These are phyloP conservation scores for Drosophila lacicola DNA, from an alignment of 2,888 invertebrate genomes.

Conservation along the genomic window DNA sequence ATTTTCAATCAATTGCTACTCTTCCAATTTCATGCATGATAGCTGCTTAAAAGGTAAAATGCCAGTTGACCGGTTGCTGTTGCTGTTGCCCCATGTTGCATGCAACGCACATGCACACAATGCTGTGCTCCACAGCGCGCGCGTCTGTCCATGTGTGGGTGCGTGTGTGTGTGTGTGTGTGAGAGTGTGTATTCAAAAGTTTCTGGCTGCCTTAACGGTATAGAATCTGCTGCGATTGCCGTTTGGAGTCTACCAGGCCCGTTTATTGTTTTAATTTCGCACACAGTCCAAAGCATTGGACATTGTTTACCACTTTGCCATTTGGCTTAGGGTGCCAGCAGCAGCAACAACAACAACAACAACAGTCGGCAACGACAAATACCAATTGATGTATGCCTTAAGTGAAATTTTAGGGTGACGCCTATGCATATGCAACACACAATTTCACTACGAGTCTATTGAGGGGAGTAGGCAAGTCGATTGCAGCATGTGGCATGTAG, in stretches of 20 bases:
- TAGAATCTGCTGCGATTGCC: slow-evolving; percentile 30
- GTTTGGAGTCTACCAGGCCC: slow-evolving; percentile 40
- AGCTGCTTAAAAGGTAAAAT: slow-evolving; percentile 79
- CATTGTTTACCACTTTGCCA: slow-evolving; percentile 76
- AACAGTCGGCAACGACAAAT: slow-evolving; percentile 13
- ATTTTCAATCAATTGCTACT: slow-evolving; percentile 81
- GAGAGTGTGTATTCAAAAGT: slow-evolving; percentile 70
- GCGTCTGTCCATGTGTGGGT: neutral
- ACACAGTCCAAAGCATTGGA: slow-evolving; percentile 58
- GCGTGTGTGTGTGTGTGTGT: slow-evolving; percentile 37
- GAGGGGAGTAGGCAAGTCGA: neutral
- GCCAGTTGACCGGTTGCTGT: slow-evolving; percentile 68
- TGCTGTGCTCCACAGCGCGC: neutral
- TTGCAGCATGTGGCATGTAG: neutral
- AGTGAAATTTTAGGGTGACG: slow-evolving; percentile 50
- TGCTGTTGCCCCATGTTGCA: slow-evolving; percentile 39
- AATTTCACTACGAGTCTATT: slow-evolving; percentile 10
- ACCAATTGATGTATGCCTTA: slow-evolving; percentile 39
- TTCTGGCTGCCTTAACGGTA: slow-evolving; percentile 50
- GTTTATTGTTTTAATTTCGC: slow-evolving; percentile 79
- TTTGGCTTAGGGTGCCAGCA: slow-evolving; percentile 64
- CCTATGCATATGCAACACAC: slow-evolving; percentile 34
- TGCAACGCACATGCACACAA: slow-evolving; percentile 31
- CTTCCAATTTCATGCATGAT: slow-evolving; percentile 80
- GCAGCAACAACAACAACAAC: slow-evolving; percentile 11